phyloP scores from a whole-genome alignment of 2,113 vertebrate genomes.

The Ceratotherium simum region DNA sequence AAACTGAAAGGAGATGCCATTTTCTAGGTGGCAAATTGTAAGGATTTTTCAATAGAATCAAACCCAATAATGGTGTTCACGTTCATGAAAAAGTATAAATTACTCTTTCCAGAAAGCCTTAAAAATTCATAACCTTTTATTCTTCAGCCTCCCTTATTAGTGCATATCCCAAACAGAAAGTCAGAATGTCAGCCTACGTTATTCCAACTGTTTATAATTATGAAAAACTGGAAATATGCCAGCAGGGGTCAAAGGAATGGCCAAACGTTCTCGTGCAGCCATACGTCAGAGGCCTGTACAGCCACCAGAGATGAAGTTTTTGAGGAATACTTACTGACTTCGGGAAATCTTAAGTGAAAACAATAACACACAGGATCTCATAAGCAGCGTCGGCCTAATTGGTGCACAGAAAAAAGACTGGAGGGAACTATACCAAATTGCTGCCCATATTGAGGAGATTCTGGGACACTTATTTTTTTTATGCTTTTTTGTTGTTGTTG shows the following conservation, averaged over 20 bases:
- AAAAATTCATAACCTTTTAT: neutral
- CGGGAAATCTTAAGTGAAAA: neutral
- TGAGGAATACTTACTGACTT: neutral
- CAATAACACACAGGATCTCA: fast-evolving
- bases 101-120: neutral
- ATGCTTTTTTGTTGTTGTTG: too few relatives aligned
- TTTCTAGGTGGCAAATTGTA: neutral
- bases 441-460: fast-evolving
- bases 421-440: fast-evolving
- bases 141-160: neutral
- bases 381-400: fast-evolving
- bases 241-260: neutral
- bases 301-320: neutral
- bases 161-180: neutral
- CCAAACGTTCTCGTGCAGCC: neutral
- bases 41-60: neutral
- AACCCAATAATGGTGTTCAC: neutral
- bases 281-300: fast-evolving
- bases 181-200: neutral
- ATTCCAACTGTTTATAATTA: neutral
- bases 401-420: neutral
- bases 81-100: neutral
- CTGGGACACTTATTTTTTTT: neutral
- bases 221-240: neutral
- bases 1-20: neutral